Conservation (phyloP, 2,797 vertebrate species). For the Pangasius sanitwongsei region DNA sequence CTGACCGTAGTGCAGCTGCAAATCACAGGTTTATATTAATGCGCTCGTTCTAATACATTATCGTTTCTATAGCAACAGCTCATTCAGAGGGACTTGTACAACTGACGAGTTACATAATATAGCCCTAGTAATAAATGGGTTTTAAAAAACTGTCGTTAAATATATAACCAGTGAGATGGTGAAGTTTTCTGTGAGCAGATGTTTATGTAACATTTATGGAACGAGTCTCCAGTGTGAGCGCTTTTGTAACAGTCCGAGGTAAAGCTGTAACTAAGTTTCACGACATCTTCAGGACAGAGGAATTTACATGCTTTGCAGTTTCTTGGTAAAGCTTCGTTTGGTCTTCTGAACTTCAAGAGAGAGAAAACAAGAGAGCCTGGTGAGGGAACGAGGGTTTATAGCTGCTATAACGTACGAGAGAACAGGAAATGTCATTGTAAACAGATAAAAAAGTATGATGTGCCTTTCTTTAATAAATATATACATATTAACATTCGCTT, state of each 20-base stretch:
- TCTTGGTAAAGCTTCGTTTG: background rate
- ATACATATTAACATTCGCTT: too few species aligned
- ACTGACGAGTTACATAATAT: too few species aligned
- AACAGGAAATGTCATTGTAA: background rate
- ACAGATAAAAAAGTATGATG: too few species aligned
- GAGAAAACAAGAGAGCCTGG: background rate
- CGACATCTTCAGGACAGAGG: background rate
- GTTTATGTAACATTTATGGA: background rate
- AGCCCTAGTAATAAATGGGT: too few species aligned
- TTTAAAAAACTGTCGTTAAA: too few species aligned
- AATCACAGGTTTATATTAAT: background rate
- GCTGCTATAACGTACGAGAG: background rate
- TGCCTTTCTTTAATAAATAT: too few species aligned
- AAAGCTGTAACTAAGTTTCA: too few species aligned
- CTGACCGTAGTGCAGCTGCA: background rate
- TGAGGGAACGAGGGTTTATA: background rate
- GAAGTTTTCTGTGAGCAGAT: background rate
- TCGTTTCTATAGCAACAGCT: background rate
- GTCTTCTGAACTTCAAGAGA: background rate
- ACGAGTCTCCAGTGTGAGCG: background rate
- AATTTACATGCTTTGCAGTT: too few species aligned
- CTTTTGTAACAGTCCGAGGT: background rate
- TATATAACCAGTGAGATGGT: background rate
- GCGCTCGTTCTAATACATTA: background rate
- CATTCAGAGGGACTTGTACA: background rate